These are phyloP conservation scores for Typhlichthys eigenmanni DNA, from an alignment of 2,797 vertebrate genomes.

Conservation along the genomic window DNA sequence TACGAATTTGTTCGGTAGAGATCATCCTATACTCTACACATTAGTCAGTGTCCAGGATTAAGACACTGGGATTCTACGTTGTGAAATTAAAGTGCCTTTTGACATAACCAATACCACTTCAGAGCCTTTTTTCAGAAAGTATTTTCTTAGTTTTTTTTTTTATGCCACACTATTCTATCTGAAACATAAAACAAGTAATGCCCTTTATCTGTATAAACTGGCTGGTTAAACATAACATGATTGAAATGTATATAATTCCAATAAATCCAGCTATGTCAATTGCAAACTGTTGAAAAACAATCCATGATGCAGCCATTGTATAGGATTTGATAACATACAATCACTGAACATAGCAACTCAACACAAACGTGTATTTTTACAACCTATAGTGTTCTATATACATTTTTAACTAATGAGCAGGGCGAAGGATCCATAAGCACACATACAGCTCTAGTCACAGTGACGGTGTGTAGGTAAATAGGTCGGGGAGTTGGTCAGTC, in stretches of 20 bases:
- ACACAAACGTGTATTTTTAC: not conserved
- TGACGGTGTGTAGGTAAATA: slow-evolving; percentile 24
- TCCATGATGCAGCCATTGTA: not conserved
- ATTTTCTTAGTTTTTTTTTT: too few species aligned
- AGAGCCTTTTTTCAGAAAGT: too few species aligned
- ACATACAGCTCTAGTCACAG: slow-evolving; percentile 44
- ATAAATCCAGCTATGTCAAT: slow-evolving; percentile 1
- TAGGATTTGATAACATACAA: slow-evolving; percentile 1
- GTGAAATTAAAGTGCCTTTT: too few species aligned
- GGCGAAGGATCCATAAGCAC: slow-evolving; percentile 10
- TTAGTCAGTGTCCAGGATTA: too few species aligned
- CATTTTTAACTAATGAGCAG: slow-evolving; percentile 1
- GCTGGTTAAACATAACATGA: not conserved
- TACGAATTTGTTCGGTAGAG: too few species aligned
- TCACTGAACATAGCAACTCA: slow-evolving; percentile 6
- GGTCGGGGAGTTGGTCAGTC: slow-evolving; percentile 17
- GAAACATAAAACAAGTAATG: too few species aligned
- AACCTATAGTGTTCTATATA: not conserved
- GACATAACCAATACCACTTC: too few species aligned
- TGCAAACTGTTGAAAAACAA: slow-evolving; percentile 10
- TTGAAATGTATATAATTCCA: slow-evolving; percentile 11
- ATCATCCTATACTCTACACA: too few species aligned
- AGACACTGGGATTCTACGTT: not conserved
- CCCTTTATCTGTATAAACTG: not conserved
- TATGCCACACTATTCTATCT: too few species aligned